phyloP scores from a whole-genome alignment of 2,797 vertebrate species.

The Antrozous pallidus region DNA sequence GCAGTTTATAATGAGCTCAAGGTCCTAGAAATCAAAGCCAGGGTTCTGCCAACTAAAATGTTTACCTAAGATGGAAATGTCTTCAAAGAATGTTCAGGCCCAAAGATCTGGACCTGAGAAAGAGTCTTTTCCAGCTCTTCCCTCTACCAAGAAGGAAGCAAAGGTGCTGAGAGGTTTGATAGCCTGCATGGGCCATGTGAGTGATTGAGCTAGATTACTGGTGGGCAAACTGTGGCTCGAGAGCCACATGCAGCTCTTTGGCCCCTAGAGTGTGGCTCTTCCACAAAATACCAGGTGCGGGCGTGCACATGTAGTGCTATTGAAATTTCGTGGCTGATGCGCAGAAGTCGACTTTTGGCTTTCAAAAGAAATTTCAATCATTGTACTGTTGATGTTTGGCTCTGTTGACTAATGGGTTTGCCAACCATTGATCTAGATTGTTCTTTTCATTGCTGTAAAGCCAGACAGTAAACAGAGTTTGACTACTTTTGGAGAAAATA shows the following conservation, averaged over 20 bases:
- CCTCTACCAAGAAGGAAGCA: background rate
- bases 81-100: background rate
- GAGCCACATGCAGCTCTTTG: no score
- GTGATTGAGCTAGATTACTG: background rate
- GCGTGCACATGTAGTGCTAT: no score
- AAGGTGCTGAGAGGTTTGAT: background rate
- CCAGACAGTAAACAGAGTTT: background rate
- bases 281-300: no score
- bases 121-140: background rate
- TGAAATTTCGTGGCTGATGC: no score
- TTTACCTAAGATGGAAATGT: background rate
- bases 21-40: constrained; percentile 45
- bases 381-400: no score
- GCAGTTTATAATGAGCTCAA: constrained; percentile 45
- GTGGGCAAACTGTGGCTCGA: no score
- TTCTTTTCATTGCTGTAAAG: constrained; percentile 8
- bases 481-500: background rate
- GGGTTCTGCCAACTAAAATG: background rate
- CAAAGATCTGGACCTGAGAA: background rate
- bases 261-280: no score
- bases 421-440: background rate
- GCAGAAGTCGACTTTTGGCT: no score
- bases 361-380: no score
- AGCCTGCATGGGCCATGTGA: background rate
- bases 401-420: no score